phyloP scores from a whole-genome alignment of 2,888 invertebrate genomes.

The Drosophila pseudotalamancana region DNA sequence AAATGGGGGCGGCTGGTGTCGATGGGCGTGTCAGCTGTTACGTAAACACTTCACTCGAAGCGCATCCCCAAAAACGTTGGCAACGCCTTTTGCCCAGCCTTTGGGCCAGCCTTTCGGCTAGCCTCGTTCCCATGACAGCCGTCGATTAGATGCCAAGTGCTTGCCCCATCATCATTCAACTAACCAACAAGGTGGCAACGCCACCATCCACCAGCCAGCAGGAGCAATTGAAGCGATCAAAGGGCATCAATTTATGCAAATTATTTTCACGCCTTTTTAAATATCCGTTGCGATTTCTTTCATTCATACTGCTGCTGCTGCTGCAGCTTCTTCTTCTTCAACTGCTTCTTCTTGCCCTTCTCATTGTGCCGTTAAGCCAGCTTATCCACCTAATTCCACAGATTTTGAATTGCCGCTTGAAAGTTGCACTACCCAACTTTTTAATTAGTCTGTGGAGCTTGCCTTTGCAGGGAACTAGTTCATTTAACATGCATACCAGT shows the following conservation, averaged over 20 bases:
- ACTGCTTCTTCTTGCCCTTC: neutral
- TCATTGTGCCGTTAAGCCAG: neutral
- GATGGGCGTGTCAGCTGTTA: conserved; percentile 60
- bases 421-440: too few species aligned
- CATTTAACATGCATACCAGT: too few species aligned
- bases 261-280: conserved; percentile 85
- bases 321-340: neutral
- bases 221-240: conserved; percentile 83
- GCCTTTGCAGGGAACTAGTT: too few species aligned
- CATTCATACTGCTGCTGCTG: neutral
- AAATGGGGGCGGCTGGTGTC: conserved; percentile 23
- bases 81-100: conserved; percentile 45
- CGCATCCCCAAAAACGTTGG: conserved; percentile 76
- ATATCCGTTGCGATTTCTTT: conserved; percentile 80
- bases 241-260: conserved; percentile 85
- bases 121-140: conserved; percentile 70
- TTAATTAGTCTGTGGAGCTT: neutral
- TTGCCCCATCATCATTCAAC: conserved; percentile 20
- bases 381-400: too few species aligned
- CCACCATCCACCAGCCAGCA: neutral
- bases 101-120: neutral
- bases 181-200: conserved; percentile 3
- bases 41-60: conserved; percentile 69
- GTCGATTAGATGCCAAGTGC: conserved; percentile 63
- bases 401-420: neutral